phyloP scores from a whole-genome alignment of 2,797 vertebrate genomes.

The Pteronotus mesoamericanus region DNA sequence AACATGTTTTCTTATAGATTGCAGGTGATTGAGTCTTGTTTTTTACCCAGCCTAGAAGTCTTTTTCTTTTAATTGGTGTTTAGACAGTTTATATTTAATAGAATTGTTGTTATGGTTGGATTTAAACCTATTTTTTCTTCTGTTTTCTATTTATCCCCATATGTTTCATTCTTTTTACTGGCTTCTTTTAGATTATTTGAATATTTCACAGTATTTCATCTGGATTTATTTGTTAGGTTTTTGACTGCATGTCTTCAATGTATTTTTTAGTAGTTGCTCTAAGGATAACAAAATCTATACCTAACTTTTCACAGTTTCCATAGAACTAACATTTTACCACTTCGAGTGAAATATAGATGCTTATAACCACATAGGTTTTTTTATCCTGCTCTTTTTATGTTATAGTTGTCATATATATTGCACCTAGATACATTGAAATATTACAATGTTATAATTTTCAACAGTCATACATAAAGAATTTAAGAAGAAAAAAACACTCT shows the following conservation, averaged over 20 bases:
- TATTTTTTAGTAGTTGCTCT: not conserved
- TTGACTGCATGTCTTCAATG: not conserved
- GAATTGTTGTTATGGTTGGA: not conserved
- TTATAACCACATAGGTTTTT: not conserved
- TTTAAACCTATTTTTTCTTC: not conserved
- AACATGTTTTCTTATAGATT: not conserved
- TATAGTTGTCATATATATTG: not conserved
- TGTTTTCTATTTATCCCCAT: not conserved
- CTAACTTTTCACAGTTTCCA: not conserved
- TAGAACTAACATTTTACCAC: conserved; percentile 11
- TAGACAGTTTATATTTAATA: not conserved
- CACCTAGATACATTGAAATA: not conserved
- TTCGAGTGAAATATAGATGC: not conserved
- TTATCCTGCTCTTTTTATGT: not conserved
- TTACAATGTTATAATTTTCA: not conserved
- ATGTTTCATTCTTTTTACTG: not conserved
- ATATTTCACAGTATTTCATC: not conserved
- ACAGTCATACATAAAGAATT: not conserved
- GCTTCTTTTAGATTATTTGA: conserved; percentile 8
- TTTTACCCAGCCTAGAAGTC: not conserved
- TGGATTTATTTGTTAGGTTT: not conserved
- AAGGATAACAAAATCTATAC: not conserved
- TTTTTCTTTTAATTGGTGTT: not conserved
- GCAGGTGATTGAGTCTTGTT: not conserved
- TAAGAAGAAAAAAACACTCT: not conserved